These are phyloP conservation scores for Dicaeum eximium DNA, from an alignment of 2,113 vertebrate genomes.

Conservation along the genomic window DNA sequence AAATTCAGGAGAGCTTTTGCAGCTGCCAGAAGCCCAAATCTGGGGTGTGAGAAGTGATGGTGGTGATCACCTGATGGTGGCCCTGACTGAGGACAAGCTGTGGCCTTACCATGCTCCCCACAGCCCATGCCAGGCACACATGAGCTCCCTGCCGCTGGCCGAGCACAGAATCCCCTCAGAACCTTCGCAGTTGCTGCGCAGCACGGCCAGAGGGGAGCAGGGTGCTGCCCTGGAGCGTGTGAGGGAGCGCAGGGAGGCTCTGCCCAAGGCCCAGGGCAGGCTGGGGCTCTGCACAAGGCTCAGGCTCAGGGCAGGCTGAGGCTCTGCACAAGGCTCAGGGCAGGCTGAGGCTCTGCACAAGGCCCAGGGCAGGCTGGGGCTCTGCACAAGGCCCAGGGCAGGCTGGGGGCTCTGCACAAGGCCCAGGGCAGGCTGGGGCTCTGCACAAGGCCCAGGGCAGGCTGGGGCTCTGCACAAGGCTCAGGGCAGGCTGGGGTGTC, in stretches of 20 bases:
- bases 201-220: accelerated
- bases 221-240: accelerated
- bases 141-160: neutral
- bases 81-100: accelerated
- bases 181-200: accelerated
- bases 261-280: too few species aligned
- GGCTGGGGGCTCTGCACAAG: too few species aligned
- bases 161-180: neutral
- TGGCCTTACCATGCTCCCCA: accelerated
- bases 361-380: accelerated
- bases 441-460: accelerated
- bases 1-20: neutral
- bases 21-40: neutral
- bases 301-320: too few species aligned
- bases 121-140: neutral
- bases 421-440: accelerated
- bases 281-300: too few species aligned
- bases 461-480: neutral
- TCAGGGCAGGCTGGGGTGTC: accelerated
- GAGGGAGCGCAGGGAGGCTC: too few species aligned
- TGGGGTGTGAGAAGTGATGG: neutral
- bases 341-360: too few species aligned
- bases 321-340: too few species aligned
- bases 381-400: accelerated
- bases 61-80: accelerated